Evolutionary conservation across 1,140 invertebrate genomes (phyloP), one percentile per base, ranked within the genome.

Genomic region (Berghia stephanieae): DNA sequence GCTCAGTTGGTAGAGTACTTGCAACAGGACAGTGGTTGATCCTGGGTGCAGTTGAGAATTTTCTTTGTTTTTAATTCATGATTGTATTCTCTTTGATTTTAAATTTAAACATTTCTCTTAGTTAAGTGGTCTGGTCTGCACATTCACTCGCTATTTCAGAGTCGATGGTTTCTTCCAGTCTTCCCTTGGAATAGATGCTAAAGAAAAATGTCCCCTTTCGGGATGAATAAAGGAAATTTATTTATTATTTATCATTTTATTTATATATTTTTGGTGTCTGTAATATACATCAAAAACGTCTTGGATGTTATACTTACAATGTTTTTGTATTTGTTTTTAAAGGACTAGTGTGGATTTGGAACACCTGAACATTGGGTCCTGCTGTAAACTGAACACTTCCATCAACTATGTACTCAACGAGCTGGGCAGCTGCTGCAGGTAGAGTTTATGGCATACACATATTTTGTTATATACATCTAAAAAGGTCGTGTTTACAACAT

Each of bases 311-410:
- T 63, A n/a, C 57, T 63, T 63, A 27, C 27, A 42, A 55, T 34
- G 55, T 75, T 75, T 63, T 69, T 73, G 69, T 31, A 31, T 72
- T 42, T 42, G 42, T 43, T 77, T 76, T 69, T 85, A 69, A 71
- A 89, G 89, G 63, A 79, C 78, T 5, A 87, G 84, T 80, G 60
- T 74, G 46, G 67, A 87, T 52, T 69, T 90, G 43, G 79, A 86
- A 70, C 83, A 86, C 79, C 68, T 90, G 21, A 88, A 89, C 68
- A 57, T 90, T 38, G 89, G 88, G 13, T 85, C 86, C 3, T 89
- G 88, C 79, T 77, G 67, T 52, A n/a, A 40, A 27, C 60, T 79
- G 69, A 85, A 89, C 36, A 73, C 78, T 38, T 79, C 82, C 60
- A 85, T 83, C 79, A 86, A 88, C 81, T 81, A 83, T 67, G 81